phyloP scores from a whole-genome alignment of 2,888 invertebrate species.

The Lochmaea capreae region DNA sequence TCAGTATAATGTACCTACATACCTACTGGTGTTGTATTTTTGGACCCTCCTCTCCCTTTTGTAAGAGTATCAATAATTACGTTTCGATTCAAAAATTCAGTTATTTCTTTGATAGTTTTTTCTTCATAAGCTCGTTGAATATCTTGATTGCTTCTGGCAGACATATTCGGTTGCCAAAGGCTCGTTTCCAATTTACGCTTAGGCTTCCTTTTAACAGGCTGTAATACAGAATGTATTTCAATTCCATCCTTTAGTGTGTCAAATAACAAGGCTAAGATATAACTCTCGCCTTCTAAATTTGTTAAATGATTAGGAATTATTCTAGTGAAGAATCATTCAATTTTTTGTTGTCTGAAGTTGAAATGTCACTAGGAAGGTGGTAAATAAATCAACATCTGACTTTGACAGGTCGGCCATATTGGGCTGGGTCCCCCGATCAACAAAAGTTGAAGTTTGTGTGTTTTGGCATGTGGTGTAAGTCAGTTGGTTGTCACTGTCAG shows the following conservation, averaged over 20 bases:
- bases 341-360: too few relatives aligned
- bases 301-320: too few relatives aligned
- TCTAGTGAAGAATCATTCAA: too few relatives aligned
- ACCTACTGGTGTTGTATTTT: constrained; percentile 60
- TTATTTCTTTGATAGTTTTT: constrained; percentile 77
- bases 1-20: background rate
- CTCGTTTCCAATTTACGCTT: constrained; percentile 66
- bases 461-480: too few relatives aligned
- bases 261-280: too few relatives aligned
- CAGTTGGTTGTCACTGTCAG: too few relatives aligned
- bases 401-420: too few relatives aligned
- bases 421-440: too few relatives aligned
- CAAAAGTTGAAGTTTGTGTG: too few relatives aligned
- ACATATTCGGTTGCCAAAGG: constrained; percentile 80
- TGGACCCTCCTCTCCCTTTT: constrained; percentile 32
- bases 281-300: too few relatives aligned
- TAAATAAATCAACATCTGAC: too few relatives aligned
- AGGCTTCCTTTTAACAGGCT: constrained; percentile 40
- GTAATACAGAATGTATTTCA: constrained; percentile 19
- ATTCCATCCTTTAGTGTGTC: background rate
- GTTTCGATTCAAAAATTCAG: constrained; percentile 70
- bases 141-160: constrained; percentile 88
- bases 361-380: too few relatives aligned
- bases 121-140: constrained; percentile 88
- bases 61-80: constrained; percentile 46